Conservation (phyloP, 2,888 invertebrate species). For the Busseola fusca region DNA sequence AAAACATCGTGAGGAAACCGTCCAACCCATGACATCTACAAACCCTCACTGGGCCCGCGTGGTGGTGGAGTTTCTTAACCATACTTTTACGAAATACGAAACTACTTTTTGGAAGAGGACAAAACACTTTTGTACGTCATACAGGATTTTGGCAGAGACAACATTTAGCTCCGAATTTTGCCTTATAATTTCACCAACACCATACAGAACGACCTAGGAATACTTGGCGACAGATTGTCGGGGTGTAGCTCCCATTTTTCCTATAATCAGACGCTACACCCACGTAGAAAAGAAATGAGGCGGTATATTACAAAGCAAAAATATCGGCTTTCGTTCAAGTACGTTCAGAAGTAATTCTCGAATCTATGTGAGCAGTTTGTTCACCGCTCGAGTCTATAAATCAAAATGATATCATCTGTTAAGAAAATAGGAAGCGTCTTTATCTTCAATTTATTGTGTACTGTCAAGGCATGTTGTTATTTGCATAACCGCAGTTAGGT, state of each 20-base stretch:
- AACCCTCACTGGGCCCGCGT: background rate
- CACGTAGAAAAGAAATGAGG: constrained; percentile 31
- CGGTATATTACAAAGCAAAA: constrained; percentile 31
- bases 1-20: background rate
- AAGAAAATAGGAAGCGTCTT: constrained; percentile 55
- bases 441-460: constrained; percentile 55
- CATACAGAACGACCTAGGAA: background rate
- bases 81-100: background rate
- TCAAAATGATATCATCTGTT: constrained; percentile 55
- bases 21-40: background rate
- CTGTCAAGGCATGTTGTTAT: constrained; percentile 32
- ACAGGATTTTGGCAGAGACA: no score
- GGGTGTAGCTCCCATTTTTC: constrained; percentile 32
- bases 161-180: background rate
- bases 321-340: constrained; percentile 30
- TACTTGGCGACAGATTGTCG: constrained; percentile 36
- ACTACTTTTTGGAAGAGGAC: background rate
- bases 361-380: constrained; percentile 45
- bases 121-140: no score
- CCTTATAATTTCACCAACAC: background rate
- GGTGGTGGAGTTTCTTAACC: background rate
- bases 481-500: constrained; percentile 27
- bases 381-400: constrained; percentile 46
- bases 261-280: constrained; percentile 34
- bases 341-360: constrained; percentile 48